Percentiles rank a stretch among this genome's conserved stretches.
Evolutionary conservation across 92 coral and sea anemone species (phyloP).

Genomic region (Zoanthus sansibaricus): DNA sequence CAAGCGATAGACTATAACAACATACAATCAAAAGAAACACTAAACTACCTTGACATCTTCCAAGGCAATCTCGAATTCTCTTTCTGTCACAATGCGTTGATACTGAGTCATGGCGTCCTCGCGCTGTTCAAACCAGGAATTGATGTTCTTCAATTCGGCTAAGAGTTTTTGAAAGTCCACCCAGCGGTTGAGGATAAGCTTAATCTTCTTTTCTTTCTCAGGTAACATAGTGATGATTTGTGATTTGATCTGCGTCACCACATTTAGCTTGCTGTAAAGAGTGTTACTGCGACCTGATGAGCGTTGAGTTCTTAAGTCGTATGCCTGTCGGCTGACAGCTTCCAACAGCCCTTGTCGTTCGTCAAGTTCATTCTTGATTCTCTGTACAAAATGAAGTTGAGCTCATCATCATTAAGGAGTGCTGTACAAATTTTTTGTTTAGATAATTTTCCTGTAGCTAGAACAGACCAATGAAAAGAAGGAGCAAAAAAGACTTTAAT

Average conservation of each 20-base stretch:
- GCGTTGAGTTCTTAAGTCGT: conserved; percentile 70
- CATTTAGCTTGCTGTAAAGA: conserved; percentile 65
- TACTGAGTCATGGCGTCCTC: conserved; percentile 91
- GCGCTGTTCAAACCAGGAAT: conserved; percentile 92
- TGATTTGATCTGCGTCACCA: conserved; percentile 59
- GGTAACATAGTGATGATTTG: conserved; percentile 69
- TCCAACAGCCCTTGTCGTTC: conserved; percentile 46
- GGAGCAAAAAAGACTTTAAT: too few species aligned
- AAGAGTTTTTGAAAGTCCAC: conserved; percentile 86
- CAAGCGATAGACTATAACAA: too few species aligned
- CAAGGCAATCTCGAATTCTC: conserved; percentile 86
- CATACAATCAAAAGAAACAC: not conserved
- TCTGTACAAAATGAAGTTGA: conserved; percentile 24
- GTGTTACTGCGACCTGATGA: conserved; percentile 61
- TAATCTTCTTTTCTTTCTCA: conserved; percentile 78
- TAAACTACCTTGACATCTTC: conserved; percentile 94
- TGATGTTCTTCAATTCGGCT: conserved; percentile 82
- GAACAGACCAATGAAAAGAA: too few species aligned
- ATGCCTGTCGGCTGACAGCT: conserved; percentile 61
- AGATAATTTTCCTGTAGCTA: too few species aligned
- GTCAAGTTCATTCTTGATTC: conserved; percentile 56
- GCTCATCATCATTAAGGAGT: too few species aligned
- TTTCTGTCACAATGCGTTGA: conserved; percentile 89
- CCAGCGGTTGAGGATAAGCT: conserved; percentile 89
- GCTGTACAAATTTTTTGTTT: too few species aligned